These are phyloP conservation scores for Nyctalus aviator DNA, from an alignment of 2,797 vertebrate species.

Conservation along the genomic window DNA sequence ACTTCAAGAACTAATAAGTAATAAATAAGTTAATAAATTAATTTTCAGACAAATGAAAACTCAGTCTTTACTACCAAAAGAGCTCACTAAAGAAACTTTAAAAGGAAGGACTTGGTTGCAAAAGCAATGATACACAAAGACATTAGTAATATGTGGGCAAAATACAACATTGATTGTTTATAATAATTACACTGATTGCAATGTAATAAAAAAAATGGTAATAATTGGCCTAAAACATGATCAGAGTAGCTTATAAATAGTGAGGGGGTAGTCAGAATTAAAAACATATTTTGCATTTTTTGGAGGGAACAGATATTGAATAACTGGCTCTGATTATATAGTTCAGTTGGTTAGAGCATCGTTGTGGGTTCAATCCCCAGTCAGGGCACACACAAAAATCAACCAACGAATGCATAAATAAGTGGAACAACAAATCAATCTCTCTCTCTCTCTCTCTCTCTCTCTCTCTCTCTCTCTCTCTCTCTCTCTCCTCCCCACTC, in stretches of 20 bases:
- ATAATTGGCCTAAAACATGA: not conserved
- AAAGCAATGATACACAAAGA: not conserved
- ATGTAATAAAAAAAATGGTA: not conserved
- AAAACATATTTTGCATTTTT: not conserved
- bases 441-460: not conserved
- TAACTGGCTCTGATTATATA: not conserved
- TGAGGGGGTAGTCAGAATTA: not conserved
- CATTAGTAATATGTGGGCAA: not conserved
- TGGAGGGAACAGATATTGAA: not conserved
- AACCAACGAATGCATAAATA: not conserved
- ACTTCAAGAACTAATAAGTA: not conserved
- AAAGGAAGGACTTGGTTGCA: not conserved
- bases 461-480: not conserved
- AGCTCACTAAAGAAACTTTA: not conserved
- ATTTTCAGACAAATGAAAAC: constrained; percentile 29
- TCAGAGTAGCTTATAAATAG: not conserved
- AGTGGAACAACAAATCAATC: not conserved
- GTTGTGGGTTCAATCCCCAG: not conserved
- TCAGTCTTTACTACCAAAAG: not conserved
- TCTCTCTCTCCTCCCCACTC: not conserved
- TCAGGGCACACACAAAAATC: not conserved
- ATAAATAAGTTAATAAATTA: not conserved
- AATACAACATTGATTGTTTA: not conserved
- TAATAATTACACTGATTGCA: not conserved
- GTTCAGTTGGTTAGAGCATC: not conserved